Conservation (phyloP, 2,888 invertebrate genomes). For the Pomacea canaliculata region DNA sequence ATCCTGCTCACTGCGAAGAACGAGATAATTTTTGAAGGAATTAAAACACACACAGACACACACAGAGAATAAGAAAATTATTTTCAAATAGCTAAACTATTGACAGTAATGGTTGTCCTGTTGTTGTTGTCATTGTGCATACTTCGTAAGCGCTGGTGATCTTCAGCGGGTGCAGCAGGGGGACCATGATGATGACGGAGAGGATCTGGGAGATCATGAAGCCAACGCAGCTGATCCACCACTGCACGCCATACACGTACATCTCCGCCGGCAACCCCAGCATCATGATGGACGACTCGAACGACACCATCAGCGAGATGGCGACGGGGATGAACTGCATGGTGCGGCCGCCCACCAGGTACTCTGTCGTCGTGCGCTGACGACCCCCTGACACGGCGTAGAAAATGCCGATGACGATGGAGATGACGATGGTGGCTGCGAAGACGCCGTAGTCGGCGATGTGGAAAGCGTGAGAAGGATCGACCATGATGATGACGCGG, state of each 20-base stretch:
- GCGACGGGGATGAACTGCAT: constrained; percentile 51
- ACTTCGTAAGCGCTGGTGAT: constrained; percentile 58
- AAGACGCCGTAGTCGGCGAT: constrained; percentile 48
- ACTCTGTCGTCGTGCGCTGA: constrained; percentile 37
- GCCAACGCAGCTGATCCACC: constrained; percentile 39
- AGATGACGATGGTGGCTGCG: constrained; percentile 41
- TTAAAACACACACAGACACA: no score
- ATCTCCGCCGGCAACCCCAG: constrained; percentile 54
- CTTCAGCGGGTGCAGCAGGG: constrained; percentile 46
- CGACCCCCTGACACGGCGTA: constrained; percentile 35
- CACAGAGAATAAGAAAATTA: no score
- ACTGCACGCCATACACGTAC: constrained; percentile 51
- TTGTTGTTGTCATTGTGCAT: neutral
- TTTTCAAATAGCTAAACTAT: no score
- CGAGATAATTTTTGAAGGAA: no score
- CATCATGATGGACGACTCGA: constrained; percentile 59
- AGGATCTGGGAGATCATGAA: constrained; percentile 42
- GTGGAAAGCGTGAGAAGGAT: constrained; percentile 29
- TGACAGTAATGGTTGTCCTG: no score
- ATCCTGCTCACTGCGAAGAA: no score
- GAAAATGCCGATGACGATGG: constrained; percentile 51
- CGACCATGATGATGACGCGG: constrained; percentile 22
- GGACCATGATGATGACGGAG: constrained; percentile 43
- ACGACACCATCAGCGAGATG: constrained; percentile 53
- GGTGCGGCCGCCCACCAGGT: constrained; percentile 46